Percentiles rank a stretch among this genome's conserved stretches.
Conservation (phyloP, 2,797 vertebrate genomes). For the Somateria mollissima region DNA sequence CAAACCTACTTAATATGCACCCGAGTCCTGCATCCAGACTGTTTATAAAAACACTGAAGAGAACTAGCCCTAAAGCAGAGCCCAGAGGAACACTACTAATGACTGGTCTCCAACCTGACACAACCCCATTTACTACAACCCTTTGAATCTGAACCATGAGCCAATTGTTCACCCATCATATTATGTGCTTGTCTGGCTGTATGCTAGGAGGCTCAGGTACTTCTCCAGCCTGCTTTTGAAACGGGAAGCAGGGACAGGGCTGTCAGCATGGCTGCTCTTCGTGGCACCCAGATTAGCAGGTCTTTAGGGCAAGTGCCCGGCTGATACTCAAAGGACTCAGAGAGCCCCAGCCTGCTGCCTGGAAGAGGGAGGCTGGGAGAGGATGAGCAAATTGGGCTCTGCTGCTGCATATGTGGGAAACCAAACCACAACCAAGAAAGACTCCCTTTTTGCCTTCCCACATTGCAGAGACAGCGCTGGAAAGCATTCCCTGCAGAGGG, state of each 20-base stretch:
- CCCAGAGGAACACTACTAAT: not conserved
- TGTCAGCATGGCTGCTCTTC: not conserved
- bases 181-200: not conserved
- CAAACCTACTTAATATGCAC: not conserved
- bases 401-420: not conserved
- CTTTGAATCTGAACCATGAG: not conserved
- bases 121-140: not conserved
- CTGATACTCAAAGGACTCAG: not conserved
- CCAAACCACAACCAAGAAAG: not conserved
- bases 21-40: not conserved
- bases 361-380: not conserved
- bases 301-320: not conserved
- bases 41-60: not conserved
- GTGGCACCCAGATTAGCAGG: rapidly evolving
- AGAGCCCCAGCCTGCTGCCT: not conserved
- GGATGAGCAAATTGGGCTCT: not conserved
- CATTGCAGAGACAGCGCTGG: not conserved
- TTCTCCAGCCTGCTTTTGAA: not conserved
- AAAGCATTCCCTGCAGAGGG: not conserved
- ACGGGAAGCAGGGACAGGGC: not conserved
- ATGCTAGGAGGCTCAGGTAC: not conserved
- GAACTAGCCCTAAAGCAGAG: not conserved
- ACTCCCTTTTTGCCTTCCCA: not conserved
- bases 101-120: not conserved
- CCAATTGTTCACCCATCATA: not conserved